phyloP scores from a whole-genome alignment of 2,113 vertebrate species.

The Neopipo cinnamomea region DNA sequence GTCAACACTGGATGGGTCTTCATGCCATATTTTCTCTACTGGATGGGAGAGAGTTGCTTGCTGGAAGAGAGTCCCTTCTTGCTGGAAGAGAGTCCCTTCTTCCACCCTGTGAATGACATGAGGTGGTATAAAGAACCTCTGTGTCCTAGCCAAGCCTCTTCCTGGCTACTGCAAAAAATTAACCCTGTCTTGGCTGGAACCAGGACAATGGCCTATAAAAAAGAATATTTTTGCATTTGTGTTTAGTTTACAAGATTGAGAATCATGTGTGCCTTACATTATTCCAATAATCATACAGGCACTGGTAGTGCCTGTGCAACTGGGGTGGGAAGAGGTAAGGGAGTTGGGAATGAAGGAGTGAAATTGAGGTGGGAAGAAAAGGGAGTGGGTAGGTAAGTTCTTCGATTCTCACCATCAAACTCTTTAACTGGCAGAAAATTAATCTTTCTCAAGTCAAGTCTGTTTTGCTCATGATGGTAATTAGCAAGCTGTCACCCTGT shows the following conservation, averaged over 20 bases:
- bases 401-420: background rate
- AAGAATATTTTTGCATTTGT: background rate
- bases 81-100: background rate
- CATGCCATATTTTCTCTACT: background rate
- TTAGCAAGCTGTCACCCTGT: background rate
- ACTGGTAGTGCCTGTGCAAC: rapidly evolving
- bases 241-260: background rate
- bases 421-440: background rate
- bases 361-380: background rate
- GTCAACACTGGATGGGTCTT: background rate
- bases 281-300: background rate
- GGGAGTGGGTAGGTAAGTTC: background rate
- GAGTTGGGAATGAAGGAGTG: background rate
- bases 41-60: no score
- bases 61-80: no score
- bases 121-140: background rate
- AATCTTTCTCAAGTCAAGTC: background rate
- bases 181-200: background rate
- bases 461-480: background rate
- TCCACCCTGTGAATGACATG: background rate
- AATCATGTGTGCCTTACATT: background rate
- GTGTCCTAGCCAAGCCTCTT: background rate
- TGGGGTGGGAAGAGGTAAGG: rapidly evolving
- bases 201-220: background rate
- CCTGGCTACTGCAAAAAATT: background rate